A percentile compares a stretch with the other conserved stretches of the same genome.
These are phyloP conservation scores for Lycocerus yunnanus DNA, from an alignment of 2,888 invertebrate genomes.

Conservation along the genomic window DNA sequence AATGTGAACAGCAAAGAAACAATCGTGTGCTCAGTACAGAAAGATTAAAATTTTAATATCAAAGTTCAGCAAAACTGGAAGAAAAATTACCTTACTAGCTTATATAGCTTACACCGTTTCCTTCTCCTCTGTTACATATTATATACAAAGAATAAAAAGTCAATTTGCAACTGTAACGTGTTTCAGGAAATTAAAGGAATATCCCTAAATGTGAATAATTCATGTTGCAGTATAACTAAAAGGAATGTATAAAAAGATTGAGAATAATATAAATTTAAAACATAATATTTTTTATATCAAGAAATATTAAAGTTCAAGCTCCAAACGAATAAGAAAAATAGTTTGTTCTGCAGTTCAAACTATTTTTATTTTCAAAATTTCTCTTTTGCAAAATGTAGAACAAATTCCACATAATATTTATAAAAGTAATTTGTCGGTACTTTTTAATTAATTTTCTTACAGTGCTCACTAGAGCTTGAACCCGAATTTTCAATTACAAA, in stretches of 20 bases:
- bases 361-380: background rate
- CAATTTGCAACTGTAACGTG: conserved; percentile 5
- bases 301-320: background rate
- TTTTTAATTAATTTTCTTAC: background rate
- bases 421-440: too few species aligned
- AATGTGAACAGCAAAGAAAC: background rate
- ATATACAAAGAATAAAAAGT: conserved; percentile 5
- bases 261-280: background rate
- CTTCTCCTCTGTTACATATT: conserved; percentile 3
- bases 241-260: background rate
- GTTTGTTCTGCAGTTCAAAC: background rate
- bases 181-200: conserved; percentile 5
- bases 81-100: conserved; percentile 15
- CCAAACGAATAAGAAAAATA: background rate
- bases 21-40: conserved; percentile 4
- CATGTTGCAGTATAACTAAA: background rate
- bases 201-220: conserved; percentile 1
- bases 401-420: too few species aligned
- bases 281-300: background rate
- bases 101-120: conserved; percentile 5
- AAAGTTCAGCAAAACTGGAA: conserved; percentile 13
- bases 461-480: too few species aligned
- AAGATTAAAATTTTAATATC: conserved; percentile 22
- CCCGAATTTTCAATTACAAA: too few species aligned
- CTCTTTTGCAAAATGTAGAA: too few species aligned